Percentiles rank a stretch among this genome's conserved stretches.
These are phyloP conservation scores for Sander lucioperca DNA, from an alignment of 2,113 vertebrate species.

Conservation along the genomic window DNA sequence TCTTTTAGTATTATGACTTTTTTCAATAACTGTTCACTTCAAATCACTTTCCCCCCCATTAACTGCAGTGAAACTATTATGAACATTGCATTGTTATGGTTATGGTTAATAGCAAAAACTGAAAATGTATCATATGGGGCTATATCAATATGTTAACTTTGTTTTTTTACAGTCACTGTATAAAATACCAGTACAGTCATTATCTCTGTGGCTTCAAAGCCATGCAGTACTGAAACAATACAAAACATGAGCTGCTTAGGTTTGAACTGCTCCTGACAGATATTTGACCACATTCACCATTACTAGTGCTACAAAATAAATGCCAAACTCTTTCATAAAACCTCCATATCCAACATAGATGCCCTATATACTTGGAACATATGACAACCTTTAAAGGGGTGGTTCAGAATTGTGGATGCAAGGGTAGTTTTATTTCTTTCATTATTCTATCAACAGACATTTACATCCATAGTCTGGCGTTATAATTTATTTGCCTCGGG, in stretches of 20 bases:
- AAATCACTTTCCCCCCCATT: background rate
- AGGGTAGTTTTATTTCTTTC: too few species aligned
- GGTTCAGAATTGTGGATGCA: too few species aligned
- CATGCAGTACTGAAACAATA: background rate
- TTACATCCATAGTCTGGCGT: too few species aligned
- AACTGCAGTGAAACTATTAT: background rate
- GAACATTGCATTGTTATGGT: background rate
- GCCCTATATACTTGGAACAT: background rate
- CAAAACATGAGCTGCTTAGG: background rate
- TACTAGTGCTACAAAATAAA: background rate
- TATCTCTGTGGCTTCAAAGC: background rate
- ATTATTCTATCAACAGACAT: too few species aligned
- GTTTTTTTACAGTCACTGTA: background rate
- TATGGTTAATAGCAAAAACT: background rate
- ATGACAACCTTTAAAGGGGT: background rate
- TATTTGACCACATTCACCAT: background rate
- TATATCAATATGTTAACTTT: background rate
- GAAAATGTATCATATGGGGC: background rate
- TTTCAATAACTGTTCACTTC: background rate
- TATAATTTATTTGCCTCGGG: too few species aligned
- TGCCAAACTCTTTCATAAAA: background rate
- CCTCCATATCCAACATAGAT: background rate
- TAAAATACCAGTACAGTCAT: background rate
- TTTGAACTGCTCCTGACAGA: background rate
- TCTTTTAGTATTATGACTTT: background rate